These are phyloP conservation scores for Polyodon spathula DNA, from an alignment of 2,113 vertebrate genomes.

Conservation along the genomic window DNA sequence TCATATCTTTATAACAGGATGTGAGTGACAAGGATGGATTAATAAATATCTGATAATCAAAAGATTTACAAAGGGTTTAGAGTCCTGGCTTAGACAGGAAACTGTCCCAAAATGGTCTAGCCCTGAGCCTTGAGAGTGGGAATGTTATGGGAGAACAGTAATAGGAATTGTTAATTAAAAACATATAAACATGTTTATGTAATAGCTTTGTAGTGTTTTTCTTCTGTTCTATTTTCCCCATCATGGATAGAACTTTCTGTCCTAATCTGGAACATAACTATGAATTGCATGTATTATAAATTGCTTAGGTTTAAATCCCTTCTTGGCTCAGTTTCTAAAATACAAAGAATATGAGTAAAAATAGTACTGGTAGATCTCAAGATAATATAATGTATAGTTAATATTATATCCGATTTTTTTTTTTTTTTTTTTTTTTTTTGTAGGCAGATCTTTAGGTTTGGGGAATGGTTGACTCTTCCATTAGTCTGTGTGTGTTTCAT, in stretches of 20 bases:
- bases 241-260: background rate
- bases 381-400: too few species aligned
- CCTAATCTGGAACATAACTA: background rate
- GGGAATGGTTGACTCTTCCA: too few species aligned
- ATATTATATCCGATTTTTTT: too few species aligned
- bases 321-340: background rate
- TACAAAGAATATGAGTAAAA: background rate
- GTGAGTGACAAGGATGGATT: conserved; percentile 7
- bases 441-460: too few species aligned
- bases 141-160: conserved; percentile 11
- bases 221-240: background rate
- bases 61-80: conserved; percentile 2
- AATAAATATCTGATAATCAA: conserved; percentile 12
- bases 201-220: background rate
- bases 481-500: too few species aligned
- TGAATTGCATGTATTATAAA: background rate
- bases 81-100: conserved; percentile 4
- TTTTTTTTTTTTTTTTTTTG: too few species aligned
- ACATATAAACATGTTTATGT: conserved; percentile 5
- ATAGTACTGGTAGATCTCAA: background rate
- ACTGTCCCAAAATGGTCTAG: background rate
- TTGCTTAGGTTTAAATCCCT: background rate
- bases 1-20: conserved; percentile 6
- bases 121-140: background rate
- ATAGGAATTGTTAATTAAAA: background rate